phyloP scores from a whole-genome alignment of 1,140 invertebrate genomes.

The Andricus grossulariae region DNA sequence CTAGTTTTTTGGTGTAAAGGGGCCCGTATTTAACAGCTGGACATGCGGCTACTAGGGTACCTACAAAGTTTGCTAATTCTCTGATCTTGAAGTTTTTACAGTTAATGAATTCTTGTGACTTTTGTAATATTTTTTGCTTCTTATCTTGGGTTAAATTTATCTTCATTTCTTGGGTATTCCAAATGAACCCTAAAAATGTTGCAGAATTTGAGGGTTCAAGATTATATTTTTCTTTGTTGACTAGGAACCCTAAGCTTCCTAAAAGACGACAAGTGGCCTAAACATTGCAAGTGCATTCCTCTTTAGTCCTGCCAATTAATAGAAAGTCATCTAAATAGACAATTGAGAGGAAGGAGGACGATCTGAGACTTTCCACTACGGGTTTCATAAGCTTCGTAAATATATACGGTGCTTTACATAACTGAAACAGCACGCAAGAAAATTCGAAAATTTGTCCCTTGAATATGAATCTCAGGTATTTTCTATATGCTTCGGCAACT shows the following conservation, averaged over 20 bases:
- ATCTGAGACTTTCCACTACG: background rate
- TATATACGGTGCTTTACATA: background rate
- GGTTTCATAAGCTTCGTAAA: no score
- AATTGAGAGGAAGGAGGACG: background rate
- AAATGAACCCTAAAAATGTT: background rate
- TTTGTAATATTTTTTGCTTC: background rate
- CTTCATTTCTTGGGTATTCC: background rate
- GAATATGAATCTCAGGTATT: background rate
- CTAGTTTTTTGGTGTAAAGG: background rate
- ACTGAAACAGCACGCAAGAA: background rate
- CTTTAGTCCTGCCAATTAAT: background rate
- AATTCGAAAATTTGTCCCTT: slow-evolving; percentile 4
- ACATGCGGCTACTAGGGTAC: background rate
- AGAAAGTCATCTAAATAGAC: background rate
- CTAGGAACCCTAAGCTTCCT: background rate
- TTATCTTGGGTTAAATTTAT: background rate
- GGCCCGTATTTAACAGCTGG: no score
- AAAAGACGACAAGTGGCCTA: background rate
- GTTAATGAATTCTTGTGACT: no score
- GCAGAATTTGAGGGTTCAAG: background rate
- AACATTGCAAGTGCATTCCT: background rate
- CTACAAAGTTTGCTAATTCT: background rate
- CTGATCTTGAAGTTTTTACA: background rate
- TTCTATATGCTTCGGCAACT: background rate
- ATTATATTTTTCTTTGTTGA: background rate